These are phyloP conservation scores for Caenorhabditis tropicalis DNA, from an alignment of 1,140 invertebrate species.

Conservation along the genomic window DNA sequence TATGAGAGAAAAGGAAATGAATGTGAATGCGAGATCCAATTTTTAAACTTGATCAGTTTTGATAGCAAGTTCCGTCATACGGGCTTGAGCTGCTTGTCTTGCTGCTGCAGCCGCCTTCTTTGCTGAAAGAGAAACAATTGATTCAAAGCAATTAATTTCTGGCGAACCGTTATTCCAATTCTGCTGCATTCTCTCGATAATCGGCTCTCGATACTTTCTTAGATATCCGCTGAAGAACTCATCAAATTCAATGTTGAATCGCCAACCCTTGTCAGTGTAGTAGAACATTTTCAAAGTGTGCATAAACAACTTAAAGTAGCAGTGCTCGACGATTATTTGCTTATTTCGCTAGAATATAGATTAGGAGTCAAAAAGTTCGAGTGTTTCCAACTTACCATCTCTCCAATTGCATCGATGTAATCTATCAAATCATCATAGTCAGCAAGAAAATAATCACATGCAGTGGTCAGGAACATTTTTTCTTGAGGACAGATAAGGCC, in stretches of 20 bases:
- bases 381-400: not conserved
- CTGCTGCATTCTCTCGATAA: not conserved
- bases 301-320: conserved; percentile 33
- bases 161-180: not conserved
- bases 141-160: not conserved
- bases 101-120: not conserved
- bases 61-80: no score
- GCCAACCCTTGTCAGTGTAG: conserved; percentile 15
- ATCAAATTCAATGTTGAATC: not conserved
- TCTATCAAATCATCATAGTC: conserved; percentile 20
- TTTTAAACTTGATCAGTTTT: no score
- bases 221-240: conserved; percentile 27
- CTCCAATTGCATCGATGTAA: not conserved
- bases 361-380: not conserved
- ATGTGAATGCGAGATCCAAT: no score
- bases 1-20: no score
- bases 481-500: not conserved
- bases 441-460: conserved; percentile 4
- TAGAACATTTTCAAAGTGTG: conserved; percentile 41
- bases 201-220: not conserved
- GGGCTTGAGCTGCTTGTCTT: not conserved
- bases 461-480: conserved; percentile 20
- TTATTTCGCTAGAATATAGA: conserved; percentile 34
- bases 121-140: not conserved
- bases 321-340: conserved; percentile 39